Conservation (phyloP, 2,113 vertebrate species). For the Megaceryle maxima region DNA sequence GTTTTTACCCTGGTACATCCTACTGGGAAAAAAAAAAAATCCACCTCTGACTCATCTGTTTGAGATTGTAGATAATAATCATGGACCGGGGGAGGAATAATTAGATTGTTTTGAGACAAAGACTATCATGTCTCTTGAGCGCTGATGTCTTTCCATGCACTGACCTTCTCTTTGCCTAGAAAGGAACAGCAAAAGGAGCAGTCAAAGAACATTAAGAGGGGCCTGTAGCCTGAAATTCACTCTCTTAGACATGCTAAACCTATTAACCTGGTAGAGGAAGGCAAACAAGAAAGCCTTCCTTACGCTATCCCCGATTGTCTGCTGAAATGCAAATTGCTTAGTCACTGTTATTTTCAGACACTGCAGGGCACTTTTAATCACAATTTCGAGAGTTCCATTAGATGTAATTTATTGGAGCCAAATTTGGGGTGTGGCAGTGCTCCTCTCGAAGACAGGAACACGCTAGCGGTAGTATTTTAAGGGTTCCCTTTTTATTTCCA, state of each 20-base stretch:
- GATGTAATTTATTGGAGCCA: not conserved
- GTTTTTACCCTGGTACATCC: not conserved
- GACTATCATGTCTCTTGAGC: not conserved
- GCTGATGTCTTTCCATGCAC: not conserved
- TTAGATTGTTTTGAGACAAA: not conserved
- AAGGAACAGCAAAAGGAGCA: not conserved
- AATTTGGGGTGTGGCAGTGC: too few species aligned
- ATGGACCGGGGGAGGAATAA: not conserved
- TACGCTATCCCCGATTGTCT: not conserved
- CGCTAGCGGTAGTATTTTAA: rapidly evolving
- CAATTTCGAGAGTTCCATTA: not conserved
- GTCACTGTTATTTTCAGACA: not conserved
- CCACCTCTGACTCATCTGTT: not conserved
- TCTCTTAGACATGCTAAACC: not conserved
- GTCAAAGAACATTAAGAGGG: not conserved
- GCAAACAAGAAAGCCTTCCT: not conserved
- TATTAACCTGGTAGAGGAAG: not conserved
- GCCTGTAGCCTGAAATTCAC: not conserved
- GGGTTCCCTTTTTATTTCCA: not conserved
- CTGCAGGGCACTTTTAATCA: not conserved
- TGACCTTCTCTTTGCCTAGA: not conserved
- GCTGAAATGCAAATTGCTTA: not conserved
- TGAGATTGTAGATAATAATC: not conserved
- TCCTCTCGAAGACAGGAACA: not conserved
- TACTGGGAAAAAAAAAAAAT: not conserved